These are phyloP conservation scores for Melanophora roralis DNA, from an alignment of 2,888 invertebrate species.

Conservation along the genomic window DNA sequence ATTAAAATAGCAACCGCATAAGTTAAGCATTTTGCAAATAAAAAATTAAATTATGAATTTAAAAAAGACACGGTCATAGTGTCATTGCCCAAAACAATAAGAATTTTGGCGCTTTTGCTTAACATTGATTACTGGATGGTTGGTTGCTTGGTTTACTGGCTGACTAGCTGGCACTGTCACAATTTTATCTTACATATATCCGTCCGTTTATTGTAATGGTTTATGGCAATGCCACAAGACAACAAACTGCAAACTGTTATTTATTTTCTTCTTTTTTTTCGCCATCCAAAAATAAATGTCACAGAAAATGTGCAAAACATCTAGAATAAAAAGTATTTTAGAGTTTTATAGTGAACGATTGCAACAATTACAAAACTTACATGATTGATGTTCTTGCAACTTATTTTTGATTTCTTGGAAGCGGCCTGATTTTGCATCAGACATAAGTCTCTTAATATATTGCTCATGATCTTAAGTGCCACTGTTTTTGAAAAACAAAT, in stretches of 20 bases:
- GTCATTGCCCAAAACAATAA: background rate
- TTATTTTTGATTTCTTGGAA: conserved; percentile 32
- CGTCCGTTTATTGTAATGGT: conserved; percentile 25
- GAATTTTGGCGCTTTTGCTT: conserved; percentile 19
- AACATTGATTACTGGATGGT: background rate
- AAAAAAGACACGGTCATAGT: conserved; percentile 38
- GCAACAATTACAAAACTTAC: conserved; percentile 20
- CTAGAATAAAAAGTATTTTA: background rate
- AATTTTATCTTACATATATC: background rate
- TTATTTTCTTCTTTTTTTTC: background rate
- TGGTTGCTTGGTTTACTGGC: background rate
- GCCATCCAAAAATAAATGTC: conserved; percentile 42
- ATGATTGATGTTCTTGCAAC: conserved; percentile 59
- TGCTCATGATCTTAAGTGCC: conserved; percentile 51
- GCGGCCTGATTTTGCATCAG: conserved; percentile 6
- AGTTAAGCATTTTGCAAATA: background rate
- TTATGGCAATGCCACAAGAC: conserved; percentile 32
- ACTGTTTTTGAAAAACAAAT: conserved; percentile 5
- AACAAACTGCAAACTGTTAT: conserved; percentile 23
- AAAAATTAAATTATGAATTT: conserved; percentile 42
- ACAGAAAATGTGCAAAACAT: conserved; percentile 46
- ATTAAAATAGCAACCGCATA: background rate
- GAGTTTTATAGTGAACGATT: background rate
- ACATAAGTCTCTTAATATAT: conserved; percentile 16
- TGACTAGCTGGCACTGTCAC: conserved; percentile 35